These are phyloP conservation scores for Gymnothorax reevesii DNA, from an alignment of 2,797 vertebrate species.

Conservation along the genomic window DNA sequence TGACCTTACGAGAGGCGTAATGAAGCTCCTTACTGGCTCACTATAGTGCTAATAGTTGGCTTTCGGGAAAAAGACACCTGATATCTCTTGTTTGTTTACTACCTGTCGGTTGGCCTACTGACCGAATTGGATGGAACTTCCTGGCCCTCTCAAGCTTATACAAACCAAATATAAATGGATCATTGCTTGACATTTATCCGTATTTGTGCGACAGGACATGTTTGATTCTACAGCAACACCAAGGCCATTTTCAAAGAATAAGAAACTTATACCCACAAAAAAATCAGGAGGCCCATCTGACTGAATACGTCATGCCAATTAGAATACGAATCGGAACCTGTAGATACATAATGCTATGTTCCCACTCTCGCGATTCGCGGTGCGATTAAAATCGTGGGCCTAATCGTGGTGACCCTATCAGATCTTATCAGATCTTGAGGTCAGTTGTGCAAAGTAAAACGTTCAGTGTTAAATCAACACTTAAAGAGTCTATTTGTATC, in stretches of 20 bases:
- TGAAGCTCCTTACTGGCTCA: constrained; percentile 10
- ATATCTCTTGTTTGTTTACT: constrained; percentile 18
- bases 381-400: no score
- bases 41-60: not conserved
- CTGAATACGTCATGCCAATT: not conserved
- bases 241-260: not conserved
- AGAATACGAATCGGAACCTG: not conserved
- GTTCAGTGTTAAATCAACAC: no score
- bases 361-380: no score
- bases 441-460: no score
- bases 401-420: no score
- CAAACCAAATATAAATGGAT: not conserved
- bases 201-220: not conserved
- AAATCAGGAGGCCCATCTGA: not conserved
- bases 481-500: no score
- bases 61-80: constrained; percentile 11
- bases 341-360: not conserved
- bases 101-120: not conserved
- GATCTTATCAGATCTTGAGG: no score
- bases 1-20: constrained; percentile 44
- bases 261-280: not conserved
- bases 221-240: not conserved
- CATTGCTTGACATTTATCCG: not conserved
- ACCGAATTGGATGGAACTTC: not conserved
- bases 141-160: not conserved